phyloP scores from a whole-genome alignment of 2,797 vertebrate species.

The Borostomias antarcticus region DNA sequence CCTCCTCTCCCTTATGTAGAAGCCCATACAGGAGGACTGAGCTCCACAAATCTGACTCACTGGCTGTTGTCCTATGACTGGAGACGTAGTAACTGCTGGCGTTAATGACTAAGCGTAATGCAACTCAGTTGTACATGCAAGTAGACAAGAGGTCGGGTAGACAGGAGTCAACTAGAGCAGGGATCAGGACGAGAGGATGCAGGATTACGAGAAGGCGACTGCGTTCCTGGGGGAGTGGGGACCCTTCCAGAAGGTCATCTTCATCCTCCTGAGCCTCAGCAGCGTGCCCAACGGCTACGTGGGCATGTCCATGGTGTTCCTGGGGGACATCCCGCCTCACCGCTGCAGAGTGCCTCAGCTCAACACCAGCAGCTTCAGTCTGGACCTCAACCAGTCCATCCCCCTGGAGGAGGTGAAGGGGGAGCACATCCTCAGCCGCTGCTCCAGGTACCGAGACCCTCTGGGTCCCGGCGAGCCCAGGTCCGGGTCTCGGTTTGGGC shows the following conservation, averaged over 20 bases:
- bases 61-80: too few relatives aligned
- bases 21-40: too few relatives aligned
- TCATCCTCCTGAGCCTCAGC: slow-evolving; percentile 33
- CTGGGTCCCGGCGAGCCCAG: slow-evolving; percentile 58
- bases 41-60: too few relatives aligned
- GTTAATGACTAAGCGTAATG: too few relatives aligned
- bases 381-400: slow-evolving; percentile 26
- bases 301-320: slow-evolving; percentile 33
- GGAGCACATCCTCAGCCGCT: slow-evolving; percentile 21
- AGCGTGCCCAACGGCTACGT: slow-evolving; percentile 38
- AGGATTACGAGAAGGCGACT: slow-evolving; percentile 32
- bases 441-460: slow-evolving; percentile 32
- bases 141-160: too few relatives aligned
- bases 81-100: too few relatives aligned
- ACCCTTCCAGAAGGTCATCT: slow-evolving; percentile 31
- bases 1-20: too few relatives aligned
- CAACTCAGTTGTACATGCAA: too few relatives aligned
- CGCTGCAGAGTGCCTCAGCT: slow-evolving; percentile 25
- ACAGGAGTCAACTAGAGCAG: too few relatives aligned
- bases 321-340: slow-evolving; percentile 34
- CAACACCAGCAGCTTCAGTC: slow-evolving; percentile 2
- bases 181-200: slow-evolving; percentile 21
- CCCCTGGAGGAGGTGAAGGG: slow-evolving; percentile 30
- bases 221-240: slow-evolving; percentile 41
- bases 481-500: too few relatives aligned